Evolutionary conservation across 2,797 vertebrate genomes (phyloP).

Genomic region (Chromobotia macracanthus): DNA sequence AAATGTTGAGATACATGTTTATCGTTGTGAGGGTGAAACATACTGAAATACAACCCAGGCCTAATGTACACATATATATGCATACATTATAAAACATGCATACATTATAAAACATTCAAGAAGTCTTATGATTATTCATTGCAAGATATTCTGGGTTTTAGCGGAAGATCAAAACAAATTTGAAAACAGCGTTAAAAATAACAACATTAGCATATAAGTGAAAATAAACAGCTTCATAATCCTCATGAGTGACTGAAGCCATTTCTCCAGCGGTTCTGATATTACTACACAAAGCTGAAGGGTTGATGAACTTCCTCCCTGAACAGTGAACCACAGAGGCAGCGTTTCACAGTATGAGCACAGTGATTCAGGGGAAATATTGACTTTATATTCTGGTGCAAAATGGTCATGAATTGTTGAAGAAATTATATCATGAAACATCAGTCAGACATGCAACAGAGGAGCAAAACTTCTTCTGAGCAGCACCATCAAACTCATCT

Average conservation of each 20-base stretch:
- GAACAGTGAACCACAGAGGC: constrained; percentile 34
- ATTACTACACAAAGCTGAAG: constrained; percentile 30
- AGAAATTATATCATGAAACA: constrained; percentile 48
- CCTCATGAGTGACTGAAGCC: not conserved
- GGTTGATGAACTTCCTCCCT: not conserved
- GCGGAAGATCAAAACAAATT: constrained; percentile 1
- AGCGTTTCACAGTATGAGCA: constrained; percentile 30
- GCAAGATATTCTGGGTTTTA: not conserved
- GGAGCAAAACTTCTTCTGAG: constrained; percentile 11
- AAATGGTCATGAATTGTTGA: constrained; percentile 48
- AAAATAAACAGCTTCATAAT: constrained; percentile 2
- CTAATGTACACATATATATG: not conserved
- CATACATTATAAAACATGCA: not conserved
- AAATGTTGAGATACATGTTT: no score
- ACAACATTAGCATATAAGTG: not conserved
- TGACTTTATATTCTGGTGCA: constrained; percentile 38
- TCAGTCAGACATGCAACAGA: constrained; percentile 21
- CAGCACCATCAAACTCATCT: constrained; percentile 29
- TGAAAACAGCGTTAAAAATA: not conserved
- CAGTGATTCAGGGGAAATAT: constrained; percentile 49
- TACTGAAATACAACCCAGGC: not conserved
- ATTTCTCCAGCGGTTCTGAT: constrained; percentile 30
- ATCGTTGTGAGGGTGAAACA: not conserved
- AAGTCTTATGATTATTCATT: not conserved
- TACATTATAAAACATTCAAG: not conserved